Conservation (phyloP, 1,140 invertebrate genomes). For the Pseudomyrmex sp. region DNA sequence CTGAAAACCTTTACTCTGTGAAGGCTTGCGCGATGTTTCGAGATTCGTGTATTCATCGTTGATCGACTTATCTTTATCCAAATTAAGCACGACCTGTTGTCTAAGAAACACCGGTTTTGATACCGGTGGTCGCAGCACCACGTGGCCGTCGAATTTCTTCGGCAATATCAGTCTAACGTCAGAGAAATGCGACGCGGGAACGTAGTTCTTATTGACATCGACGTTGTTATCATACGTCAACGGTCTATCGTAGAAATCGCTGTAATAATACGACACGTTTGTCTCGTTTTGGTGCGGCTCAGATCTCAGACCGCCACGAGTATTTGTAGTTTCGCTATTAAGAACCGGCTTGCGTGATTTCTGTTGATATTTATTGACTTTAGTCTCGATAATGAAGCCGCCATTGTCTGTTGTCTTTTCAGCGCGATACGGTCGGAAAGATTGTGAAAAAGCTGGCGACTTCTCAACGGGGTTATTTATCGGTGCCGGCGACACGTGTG, state of each 20-base stretch:
- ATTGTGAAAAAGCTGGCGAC: slow-evolving; percentile 81
- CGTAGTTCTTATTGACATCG: slow-evolving; percentile 4
- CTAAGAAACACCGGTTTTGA: slow-evolving; percentile 6
- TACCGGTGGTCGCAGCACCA: slow-evolving; percentile 7
- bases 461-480: slow-evolving; percentile 86
- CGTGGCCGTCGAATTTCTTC: slow-evolving; percentile 45
- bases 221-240: slow-evolving; percentile 7
- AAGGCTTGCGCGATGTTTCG: slow-evolving; percentile 74
- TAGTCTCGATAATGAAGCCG: neutral
- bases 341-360: neutral
- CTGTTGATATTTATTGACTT: slow-evolving; percentile 6
- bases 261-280: neutral
- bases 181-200: neutral
- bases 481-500: slow-evolving; percentile 49
- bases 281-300: neutral
- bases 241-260: neutral
- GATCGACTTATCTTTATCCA: slow-evolving; percentile 61
- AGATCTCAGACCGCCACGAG: neutral
- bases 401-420: slow-evolving; percentile 50
- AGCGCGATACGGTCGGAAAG: slow-evolving; percentile 77
- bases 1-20: slow-evolving; percentile 33
- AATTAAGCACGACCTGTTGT: slow-evolving; percentile 21
- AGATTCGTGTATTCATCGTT: slow-evolving; percentile 82
- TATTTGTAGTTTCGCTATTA: neutral
- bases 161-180: slow-evolving; percentile 41